Conservation (phyloP, 1,140 invertebrate species). For the Sycobia sp. region DNA sequence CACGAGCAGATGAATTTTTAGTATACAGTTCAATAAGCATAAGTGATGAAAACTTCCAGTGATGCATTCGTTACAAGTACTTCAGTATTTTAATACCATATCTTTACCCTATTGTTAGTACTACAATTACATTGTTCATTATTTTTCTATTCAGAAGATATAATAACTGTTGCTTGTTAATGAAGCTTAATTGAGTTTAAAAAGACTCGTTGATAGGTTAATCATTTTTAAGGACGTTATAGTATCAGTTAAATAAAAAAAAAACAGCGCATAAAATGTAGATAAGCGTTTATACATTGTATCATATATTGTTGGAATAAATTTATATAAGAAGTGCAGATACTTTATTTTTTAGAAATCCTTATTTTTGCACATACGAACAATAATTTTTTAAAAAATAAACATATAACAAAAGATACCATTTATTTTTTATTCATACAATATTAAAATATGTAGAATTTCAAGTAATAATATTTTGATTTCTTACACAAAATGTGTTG, state of each 20-base stretch:
- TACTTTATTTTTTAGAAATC: too few species aligned
- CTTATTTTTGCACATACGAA: too few species aligned
- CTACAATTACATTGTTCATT: constrained; percentile 20
- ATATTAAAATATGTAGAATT: too few species aligned
- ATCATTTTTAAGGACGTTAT: neutral
- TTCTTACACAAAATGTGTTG: too few species aligned
- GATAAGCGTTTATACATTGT: constrained; percentile 6
- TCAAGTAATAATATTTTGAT: too few species aligned
- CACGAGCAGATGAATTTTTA: too few species aligned
- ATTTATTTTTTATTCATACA: too few species aligned
- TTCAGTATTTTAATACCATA: constrained; percentile 18
- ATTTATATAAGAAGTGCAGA: constrained; percentile 18
- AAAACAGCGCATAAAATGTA: neutral
- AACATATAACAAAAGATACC: too few species aligned
- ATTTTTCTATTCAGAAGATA: constrained; percentile 20
- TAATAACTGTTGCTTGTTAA: constrained; percentile 19
- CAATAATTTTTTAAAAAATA: too few species aligned
- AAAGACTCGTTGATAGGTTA: constrained; percentile 6
- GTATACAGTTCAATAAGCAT: neutral
- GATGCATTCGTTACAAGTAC: constrained; percentile 5
- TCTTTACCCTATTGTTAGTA: too few species aligned
- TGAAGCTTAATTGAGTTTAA: constrained; percentile 8
- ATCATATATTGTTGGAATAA: constrained; percentile 13
- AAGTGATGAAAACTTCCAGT: constrained; percentile 12
- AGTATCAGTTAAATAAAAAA: constrained; percentile 7